Conservation (phyloP, 2,113 vertebrate genomes). For the Fregetta grallaria region DNA sequence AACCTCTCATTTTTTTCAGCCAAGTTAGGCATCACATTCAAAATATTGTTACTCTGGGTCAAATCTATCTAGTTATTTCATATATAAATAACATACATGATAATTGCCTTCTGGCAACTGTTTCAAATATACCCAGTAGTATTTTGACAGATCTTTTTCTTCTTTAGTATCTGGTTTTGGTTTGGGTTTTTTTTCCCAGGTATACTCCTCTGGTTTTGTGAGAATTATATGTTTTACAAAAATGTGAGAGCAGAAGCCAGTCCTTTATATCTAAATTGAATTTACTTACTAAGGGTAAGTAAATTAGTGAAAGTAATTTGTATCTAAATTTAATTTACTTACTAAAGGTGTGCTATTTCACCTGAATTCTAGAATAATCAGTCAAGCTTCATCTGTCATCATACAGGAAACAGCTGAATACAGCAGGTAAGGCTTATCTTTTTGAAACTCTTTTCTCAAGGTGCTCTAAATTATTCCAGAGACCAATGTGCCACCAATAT, state of each 20-base stretch:
- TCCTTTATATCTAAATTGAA: background rate
- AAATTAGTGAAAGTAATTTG: background rate
- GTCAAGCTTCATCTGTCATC: background rate
- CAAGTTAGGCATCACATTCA: background rate
- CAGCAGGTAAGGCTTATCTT: background rate
- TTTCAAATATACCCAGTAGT: background rate
- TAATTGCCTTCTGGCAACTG: background rate
- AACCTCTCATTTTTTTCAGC: background rate
- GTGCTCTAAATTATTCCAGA: background rate
- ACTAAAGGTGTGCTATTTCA: background rate
- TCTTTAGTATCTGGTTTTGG: background rate
- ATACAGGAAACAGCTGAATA: background rate
- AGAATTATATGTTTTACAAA: background rate
- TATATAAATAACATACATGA: background rate
- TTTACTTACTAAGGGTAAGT: background rate
- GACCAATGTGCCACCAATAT: background rate
- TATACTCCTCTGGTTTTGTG: background rate
- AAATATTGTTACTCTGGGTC: background rate
- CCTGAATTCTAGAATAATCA: background rate
- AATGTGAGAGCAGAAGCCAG: background rate
- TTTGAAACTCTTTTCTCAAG: background rate
- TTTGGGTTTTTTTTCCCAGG: background rate
- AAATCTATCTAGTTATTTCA: background rate
- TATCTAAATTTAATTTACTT: background rate
- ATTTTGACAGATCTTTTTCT: background rate